Base-by-base conservation (phyloP, 2,113 vertebrate species). In the Sisor rabdophorus region DNA sequence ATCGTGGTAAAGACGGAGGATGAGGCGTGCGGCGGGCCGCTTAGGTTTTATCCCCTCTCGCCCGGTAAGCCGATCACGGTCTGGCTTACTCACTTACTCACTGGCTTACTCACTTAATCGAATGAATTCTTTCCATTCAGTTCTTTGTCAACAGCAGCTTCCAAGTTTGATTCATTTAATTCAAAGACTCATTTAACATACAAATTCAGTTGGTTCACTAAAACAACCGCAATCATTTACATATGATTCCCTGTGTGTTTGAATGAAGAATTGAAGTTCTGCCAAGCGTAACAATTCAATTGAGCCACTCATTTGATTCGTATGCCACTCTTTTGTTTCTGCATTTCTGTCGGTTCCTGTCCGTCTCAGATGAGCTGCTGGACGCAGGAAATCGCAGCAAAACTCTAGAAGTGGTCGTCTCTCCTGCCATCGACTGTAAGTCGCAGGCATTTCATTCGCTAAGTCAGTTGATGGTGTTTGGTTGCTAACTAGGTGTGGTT, bases 1-100 rank as follows among this genome's bases (percentile, higher is more conserved):
- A 91, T 98, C 8, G 97, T 99, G 81, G 97, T 98, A 73, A 98
- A 99, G 90, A 98, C 97, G 0, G 97, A 99, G 83, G 96, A 99
- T 0, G 95, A 98, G 86, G 97, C 87, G 0, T 99, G 97, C 0
- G 96, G 96, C 0, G 97, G 97, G 0, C 83, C 94, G 0, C 86
- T 98, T 76, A 93, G 90, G 30, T 97, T 90, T 80, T 98, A 98
- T 82, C 97, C 97, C 2, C 89, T 97, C n/a, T 80, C 56, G 10
- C 90, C 90, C 0, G 86, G 85, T 85, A 15, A 80, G 77, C 28
- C 28, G 30, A 65, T 72, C 53, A 17, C 22, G 61, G 16, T 13
- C 2, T 3, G 22, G 28, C 12, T 24, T 26, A 26, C 26, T 79
- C 26, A 36, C 7, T 36, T 36, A 7, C 32, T 36, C 3, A 4